Evolutionary conservation across 2,797 vertebrate genomes (phyloP).

Genomic region (Tolypeutes matacus): DNA sequence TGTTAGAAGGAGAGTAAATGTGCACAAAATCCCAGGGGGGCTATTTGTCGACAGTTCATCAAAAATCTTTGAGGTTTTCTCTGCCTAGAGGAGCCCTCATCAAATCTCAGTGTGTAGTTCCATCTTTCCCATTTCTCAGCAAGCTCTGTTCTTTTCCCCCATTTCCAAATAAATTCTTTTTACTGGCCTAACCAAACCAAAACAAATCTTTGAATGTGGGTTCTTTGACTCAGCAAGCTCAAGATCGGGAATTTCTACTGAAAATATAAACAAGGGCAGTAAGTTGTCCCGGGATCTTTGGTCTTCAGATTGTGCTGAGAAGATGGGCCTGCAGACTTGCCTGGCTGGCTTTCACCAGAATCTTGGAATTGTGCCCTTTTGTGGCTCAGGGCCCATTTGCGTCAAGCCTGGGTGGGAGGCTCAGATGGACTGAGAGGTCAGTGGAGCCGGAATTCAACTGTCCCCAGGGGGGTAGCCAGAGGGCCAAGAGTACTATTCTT

Average conservation of each 20-base stretch:
- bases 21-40: not conserved
- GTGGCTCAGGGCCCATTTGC: constrained; percentile 12
- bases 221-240: constrained; percentile 27
- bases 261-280: not conserved
- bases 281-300: not conserved
- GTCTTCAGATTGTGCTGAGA: not conserved
- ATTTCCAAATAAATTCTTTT: too few species aligned
- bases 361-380: not conserved
- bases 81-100: too few species aligned
- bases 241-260: not conserved
- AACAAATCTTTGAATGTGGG: not conserved
- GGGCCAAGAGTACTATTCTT: not conserved
- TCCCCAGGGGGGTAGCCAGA: not conserved
- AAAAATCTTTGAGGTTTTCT: not conserved
- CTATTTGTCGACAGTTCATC: not conserved
- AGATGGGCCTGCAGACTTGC: not conserved
- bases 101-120: too few species aligned
- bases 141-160: not conserved
- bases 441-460: not conserved
- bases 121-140: not conserved
- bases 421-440: not conserved
- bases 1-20: not conserved
- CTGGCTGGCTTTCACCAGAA: not conserved
- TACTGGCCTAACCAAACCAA: too few species aligned
- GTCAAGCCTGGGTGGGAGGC: not conserved